phyloP scores from a whole-genome alignment of 2,113 vertebrate genomes.

The Sturnus vulgaris region DNA sequence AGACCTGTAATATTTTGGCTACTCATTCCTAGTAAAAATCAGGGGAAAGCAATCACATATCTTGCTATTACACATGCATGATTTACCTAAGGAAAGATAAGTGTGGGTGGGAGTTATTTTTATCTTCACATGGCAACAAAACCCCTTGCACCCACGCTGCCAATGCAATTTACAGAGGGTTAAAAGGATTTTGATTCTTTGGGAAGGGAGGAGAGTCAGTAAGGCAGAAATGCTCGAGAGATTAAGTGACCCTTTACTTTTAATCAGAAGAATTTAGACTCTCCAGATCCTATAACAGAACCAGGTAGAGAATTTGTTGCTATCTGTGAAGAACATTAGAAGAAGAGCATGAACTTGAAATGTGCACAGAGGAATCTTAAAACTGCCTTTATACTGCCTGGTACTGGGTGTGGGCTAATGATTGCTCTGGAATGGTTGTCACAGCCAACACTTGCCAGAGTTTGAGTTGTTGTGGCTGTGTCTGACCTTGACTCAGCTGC shows the following conservation, averaged over 20 bases:
- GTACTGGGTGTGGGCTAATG: neutral
- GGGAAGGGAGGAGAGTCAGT: neutral
- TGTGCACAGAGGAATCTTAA: neutral
- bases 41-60: neutral
- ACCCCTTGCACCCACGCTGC: neutral
- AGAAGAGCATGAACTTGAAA: neutral
- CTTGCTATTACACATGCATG: neutral
- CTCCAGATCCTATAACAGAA: neutral
- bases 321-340: neutral
- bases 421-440: neutral
- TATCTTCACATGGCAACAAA: neutral
- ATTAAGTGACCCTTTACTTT: neutral
- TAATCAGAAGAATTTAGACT: slow-evolving; percentile 5
- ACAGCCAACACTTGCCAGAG: neutral
- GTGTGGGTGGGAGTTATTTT: neutral
- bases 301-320: neutral
- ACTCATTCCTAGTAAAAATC: neutral
- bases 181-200: neutral
- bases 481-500: neutral
- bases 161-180: neutral
- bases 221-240: neutral
- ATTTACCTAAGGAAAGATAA: slow-evolving; percentile 26
- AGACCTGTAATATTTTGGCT: neutral
- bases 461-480: neutral
- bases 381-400: neutral